Base-by-base conservation (phyloP, 2,113 vertebrate species). In the Aegotheles bennettii region DNA sequence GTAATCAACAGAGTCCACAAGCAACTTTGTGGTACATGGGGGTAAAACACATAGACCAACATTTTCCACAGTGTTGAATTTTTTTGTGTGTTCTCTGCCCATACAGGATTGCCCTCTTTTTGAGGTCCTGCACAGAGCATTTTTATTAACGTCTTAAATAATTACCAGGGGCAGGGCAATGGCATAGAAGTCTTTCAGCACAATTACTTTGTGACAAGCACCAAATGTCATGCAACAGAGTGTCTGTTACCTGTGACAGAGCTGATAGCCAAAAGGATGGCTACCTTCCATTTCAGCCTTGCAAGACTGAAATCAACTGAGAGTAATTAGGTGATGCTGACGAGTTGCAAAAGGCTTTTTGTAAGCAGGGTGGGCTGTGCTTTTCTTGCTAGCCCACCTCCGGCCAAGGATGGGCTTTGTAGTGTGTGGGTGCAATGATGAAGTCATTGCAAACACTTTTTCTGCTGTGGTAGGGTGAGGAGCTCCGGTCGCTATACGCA, bases 401-500 rank as follows among this genome's bases (percentile, higher is more conserved):
- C 1, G 13, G n/a, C 21, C 45, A 56, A 51, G 57, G 48, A 33
- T 15, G 16, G 11, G 12, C 42, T 81, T 43, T 36, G 21, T 23
- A 60, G 21, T 6, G 26, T 51, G 51, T 29, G 38, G n/a, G 5
- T 78, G 43, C 57, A 16, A 45, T 2, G 24, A 29, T 28, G 63
- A 87, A 83, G 84, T 29, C 23, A 5, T 53, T 60, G 24, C 20
- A 81, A 94, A 59, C 0, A 1, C 40, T 75, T 67, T 43, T 78
- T 40, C n/a, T 71, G 3, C 57, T 40, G 19, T 48, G 31, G 43
- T 28, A 51, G 40, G 19, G 3, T 35, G 17, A 11, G 14, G 48
- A 87, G 10, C 29, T 59, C 63, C 16, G 29, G 33, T 51, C 0
- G 0, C 51, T 56, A 1, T 0, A 0, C 8, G 7, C 19, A 29